Evolutionary conservation across 2,113 vertebrate genomes (phyloP).

Genomic region (Rhinogobius similis): DNA sequence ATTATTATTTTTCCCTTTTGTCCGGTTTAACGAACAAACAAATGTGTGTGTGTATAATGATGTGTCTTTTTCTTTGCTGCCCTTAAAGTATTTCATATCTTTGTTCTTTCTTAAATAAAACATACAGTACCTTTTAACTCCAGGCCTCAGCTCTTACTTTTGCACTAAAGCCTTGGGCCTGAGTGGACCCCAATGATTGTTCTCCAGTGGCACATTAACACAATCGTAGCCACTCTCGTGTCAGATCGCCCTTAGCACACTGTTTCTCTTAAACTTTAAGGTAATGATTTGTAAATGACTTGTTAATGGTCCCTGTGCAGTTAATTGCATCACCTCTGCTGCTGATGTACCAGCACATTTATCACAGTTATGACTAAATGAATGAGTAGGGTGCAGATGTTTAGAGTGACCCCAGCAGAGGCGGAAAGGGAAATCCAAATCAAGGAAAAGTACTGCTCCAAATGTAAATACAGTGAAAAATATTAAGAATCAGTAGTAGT

Average conservation of each 20-base stretch:
- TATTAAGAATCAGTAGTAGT: not conserved
- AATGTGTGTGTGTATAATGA: not conserved
- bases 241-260: slow-evolving; percentile 52
- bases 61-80: not conserved
- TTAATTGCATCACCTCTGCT: slow-evolving; percentile 62
- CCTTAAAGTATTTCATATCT: not conserved
- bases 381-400: slow-evolving; percentile 50
- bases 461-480: not conserved
- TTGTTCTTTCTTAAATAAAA: slow-evolving; percentile 34
- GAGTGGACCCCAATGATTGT: slow-evolving; percentile 43
- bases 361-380: slow-evolving; percentile 73
- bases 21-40: not conserved
- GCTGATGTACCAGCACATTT: slow-evolving; percentile 60
- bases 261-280: slow-evolving; percentile 17
- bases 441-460: not conserved
- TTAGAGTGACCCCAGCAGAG: slow-evolving; percentile 46
- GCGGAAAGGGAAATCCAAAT: not conserved
- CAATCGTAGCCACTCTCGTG: slow-evolving; percentile 54
- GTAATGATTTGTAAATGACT: slow-evolving; percentile 67
- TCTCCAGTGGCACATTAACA: slow-evolving; percentile 67
- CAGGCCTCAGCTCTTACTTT: slow-evolving; percentile 14
- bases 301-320: slow-evolving; percentile 62
- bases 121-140: slow-evolving; percentile 7
- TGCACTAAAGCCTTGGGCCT: slow-evolving; percentile 46
- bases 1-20: slow-evolving; percentile 6